Conservation (phyloP, 1,140 invertebrate species). For the Drosophila repleta region DNA sequence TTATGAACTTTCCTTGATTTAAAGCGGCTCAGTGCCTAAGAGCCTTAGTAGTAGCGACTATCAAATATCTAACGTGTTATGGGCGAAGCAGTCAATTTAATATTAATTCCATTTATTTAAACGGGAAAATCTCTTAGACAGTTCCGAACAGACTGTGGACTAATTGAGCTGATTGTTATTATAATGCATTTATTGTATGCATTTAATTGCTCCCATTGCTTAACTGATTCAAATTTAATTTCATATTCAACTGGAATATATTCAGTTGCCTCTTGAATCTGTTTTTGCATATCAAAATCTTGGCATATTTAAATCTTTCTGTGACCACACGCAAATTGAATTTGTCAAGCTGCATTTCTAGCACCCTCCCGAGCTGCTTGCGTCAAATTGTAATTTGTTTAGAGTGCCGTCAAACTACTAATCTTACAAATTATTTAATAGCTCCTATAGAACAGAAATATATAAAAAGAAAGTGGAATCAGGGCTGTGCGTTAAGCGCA, state of each 20-base stretch:
- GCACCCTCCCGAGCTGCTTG: not conserved
- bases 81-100: too few relatives aligned
- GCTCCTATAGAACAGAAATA: constrained; percentile 32
- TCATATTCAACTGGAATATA: not conserved
- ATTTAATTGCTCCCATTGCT: too few relatives aligned
- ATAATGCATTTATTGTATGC: not conserved
- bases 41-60: too few relatives aligned
- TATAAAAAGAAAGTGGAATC: constrained; percentile 19
- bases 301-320: not conserved
- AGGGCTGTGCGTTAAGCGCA: constrained; percentile 18
- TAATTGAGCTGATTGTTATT: too few relatives aligned
- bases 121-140: too few relatives aligned
- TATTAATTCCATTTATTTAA: too few relatives aligned
- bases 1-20: too few relatives aligned
- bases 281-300: not conserved
- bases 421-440: constrained; percentile 63
- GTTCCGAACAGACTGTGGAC: too few relatives aligned
- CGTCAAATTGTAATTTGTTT: constrained; percentile 9
- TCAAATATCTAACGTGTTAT: too few relatives aligned
- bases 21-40: too few relatives aligned
- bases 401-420: constrained; percentile 23
- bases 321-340: not conserved
- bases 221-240: not conserved
- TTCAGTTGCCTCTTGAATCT: not conserved
- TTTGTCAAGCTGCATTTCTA: not conserved